Percentiles rank a stretch among this genome's conserved stretches.
Evolutionary conservation across 2,888 invertebrate species (phyloP).

Genomic region (Nasonovia ribisnigri): DNA sequence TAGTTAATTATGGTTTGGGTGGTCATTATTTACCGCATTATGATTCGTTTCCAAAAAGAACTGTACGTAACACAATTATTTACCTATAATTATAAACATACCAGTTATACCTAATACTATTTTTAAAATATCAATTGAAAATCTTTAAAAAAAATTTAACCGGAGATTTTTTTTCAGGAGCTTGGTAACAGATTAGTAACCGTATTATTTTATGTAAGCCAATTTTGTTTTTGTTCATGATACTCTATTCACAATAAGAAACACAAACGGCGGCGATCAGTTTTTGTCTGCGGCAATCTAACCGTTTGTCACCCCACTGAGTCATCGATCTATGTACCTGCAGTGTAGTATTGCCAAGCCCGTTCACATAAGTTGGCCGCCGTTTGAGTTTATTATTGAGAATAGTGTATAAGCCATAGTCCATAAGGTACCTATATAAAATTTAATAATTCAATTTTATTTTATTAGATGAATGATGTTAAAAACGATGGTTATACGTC

Average conservation of each 20-base stretch:
- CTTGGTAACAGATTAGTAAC: conserved; percentile 26
- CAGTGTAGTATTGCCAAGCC: too few relatives aligned
- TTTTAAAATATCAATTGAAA: background rate
- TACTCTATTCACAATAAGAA: too few relatives aligned
- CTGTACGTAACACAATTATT: background rate
- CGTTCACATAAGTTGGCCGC: too few relatives aligned
- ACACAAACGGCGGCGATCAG: too few relatives aligned
- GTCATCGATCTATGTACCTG: too few relatives aligned
- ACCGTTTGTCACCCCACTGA: too few relatives aligned
- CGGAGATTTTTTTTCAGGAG: background rate
- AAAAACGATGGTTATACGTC: background rate
- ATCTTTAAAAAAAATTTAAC: too few relatives aligned
- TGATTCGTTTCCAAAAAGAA: background rate
- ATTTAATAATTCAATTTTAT: background rate
- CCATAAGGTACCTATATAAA: background rate
- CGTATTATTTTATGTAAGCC: conserved; percentile 42
- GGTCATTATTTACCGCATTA: conserved; percentile 31
- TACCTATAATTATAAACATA: background rate
- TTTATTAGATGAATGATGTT: conserved; percentile 36
- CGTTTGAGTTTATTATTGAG: too few relatives aligned
- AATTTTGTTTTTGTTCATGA: background rate
- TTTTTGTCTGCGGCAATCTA: too few relatives aligned
- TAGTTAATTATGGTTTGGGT: conserved; percentile 47
- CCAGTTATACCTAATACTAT: background rate
- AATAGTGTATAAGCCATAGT: too few relatives aligned